Evolutionary conservation across 1,140 invertebrate species (phyloP).

Genomic region (Amphibalanus amphitrite): DNA sequence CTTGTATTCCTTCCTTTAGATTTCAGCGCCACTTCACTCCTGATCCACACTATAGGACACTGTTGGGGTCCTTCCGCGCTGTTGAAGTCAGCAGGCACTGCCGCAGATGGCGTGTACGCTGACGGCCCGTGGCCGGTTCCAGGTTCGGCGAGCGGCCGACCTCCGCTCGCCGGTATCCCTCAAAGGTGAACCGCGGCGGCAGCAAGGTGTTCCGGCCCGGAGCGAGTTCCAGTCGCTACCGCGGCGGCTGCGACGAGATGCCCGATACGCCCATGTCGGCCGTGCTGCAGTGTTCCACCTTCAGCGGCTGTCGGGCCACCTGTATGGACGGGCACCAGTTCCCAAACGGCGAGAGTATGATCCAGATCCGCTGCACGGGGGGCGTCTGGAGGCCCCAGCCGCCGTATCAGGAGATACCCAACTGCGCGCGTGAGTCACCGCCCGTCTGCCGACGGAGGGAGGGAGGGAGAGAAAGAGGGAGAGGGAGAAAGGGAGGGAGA

Average conservation of each 20-base stretch:
- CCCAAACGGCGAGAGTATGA: slow-evolving; percentile 40
- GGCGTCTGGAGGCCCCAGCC: slow-evolving; percentile 42
- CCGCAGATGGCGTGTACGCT: no score
- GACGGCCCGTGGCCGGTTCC: no score
- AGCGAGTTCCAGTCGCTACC: background rate
- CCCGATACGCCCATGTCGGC: slow-evolving; percentile 13
- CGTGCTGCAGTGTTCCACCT: slow-evolving; percentile 14
- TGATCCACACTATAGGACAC: no score
- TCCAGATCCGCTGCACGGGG: slow-evolving; percentile 40
- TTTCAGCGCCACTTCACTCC: no score
- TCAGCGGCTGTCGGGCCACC: slow-evolving; percentile 40
- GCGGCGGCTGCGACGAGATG: slow-evolving; percentile 11
- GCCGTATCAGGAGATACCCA: slow-evolving; percentile 37
- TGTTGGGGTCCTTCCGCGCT: no score
- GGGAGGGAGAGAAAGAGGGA: background rate
- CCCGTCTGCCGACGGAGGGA: no score
- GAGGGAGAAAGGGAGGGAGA: no score
- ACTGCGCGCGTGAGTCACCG: slow-evolving; percentile 40
- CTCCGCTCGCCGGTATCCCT: background rate
- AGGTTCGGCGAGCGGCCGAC: background rate
- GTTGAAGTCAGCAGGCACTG: no score
- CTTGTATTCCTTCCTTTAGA: no score
- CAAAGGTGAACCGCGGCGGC: background rate
- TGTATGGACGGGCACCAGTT: slow-evolving; percentile 44
- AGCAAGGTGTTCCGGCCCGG: background rate